These are phyloP conservation scores for Epinephelus coioides DNA, from an alignment of 2,797 vertebrate genomes.

Conservation along the genomic window DNA sequence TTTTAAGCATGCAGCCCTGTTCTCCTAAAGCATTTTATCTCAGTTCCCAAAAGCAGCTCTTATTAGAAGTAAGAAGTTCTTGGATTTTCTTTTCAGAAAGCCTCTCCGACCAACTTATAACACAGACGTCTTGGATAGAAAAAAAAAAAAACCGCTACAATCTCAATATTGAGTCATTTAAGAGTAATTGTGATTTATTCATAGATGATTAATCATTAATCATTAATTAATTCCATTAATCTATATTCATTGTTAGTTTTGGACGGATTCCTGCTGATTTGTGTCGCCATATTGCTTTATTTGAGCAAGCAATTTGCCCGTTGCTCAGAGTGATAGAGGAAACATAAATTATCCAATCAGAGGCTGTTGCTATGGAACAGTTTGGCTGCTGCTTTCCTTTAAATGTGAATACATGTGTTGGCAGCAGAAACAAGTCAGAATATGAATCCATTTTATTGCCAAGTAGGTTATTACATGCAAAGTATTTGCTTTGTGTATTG, in stretches of 20 bases:
- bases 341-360: conserved; percentile 32
- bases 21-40: conserved; percentile 44
- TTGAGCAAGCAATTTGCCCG: conserved; percentile 33
- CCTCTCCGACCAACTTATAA: background rate
- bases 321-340: conserved; percentile 4
- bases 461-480: too few relatives aligned
- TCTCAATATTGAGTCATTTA: conserved; percentile 8
- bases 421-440: background rate
- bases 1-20: conserved; percentile 31
- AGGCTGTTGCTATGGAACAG: conserved; percentile 31
- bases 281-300: background rate
- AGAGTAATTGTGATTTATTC: conserved; percentile 8
- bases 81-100: conserved; percentile 15
- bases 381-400: conserved; percentile 6
- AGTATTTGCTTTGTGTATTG: too few relatives aligned
- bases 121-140: background rate
- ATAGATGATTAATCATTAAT: conserved; percentile 19
- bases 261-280: conserved; percentile 5
- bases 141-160: conserved; percentile 16
- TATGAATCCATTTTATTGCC: too few relatives aligned
- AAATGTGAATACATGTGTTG: conserved; percentile 42
- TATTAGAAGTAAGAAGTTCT: background rate
- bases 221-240: conserved; percentile 16
- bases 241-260: conserved; percentile 30
- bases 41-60: conserved; percentile 28